These are phyloP conservation scores for Numenius arquata DNA, from an alignment of 2,113 vertebrate species.

Conservation along the genomic window DNA sequence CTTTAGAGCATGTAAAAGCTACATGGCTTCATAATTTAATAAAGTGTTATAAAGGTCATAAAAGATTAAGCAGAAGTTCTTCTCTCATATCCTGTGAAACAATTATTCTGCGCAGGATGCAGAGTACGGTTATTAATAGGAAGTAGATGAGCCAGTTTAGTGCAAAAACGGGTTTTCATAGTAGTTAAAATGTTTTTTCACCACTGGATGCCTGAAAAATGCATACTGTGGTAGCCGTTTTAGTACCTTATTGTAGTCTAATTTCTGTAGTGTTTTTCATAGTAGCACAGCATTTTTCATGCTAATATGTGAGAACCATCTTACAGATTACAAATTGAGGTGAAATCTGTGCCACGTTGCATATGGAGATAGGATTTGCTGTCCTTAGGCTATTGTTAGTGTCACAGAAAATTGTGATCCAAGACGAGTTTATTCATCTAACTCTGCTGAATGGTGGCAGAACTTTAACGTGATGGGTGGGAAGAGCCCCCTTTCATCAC, in stretches of 20 bases:
- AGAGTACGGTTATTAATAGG: not conserved
- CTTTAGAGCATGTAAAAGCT: constrained; percentile 1
- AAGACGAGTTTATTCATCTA: not conserved
- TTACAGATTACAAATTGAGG: not conserved
- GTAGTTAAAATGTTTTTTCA: not conserved
- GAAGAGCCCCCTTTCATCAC: not conserved
- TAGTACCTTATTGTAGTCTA: not conserved
- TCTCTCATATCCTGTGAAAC: not conserved
- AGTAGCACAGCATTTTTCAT: not conserved
- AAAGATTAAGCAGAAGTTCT: constrained; percentile 36
- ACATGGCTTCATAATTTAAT: constrained; percentile 41
- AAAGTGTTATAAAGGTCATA: constrained; percentile 46
- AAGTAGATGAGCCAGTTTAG: not conserved
- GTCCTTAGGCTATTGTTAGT: not conserved
- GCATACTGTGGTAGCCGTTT: not conserved
- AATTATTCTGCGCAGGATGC: not conserved
- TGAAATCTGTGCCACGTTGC: not conserved
- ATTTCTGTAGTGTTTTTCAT: not conserved
- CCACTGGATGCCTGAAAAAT: not conserved
- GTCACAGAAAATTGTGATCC: not conserved
- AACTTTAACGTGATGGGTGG: not conserved
- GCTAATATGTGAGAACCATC: not conserved
- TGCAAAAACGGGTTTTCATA: not conserved
- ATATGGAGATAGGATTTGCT: not conserved
- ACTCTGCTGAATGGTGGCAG: not conserved